A percentile compares a stretch with the other conserved stretches of the same genome.
These are phyloP conservation scores for Biston betularia DNA, from an alignment of 2,888 invertebrate species.

Conservation along the genomic window DNA sequence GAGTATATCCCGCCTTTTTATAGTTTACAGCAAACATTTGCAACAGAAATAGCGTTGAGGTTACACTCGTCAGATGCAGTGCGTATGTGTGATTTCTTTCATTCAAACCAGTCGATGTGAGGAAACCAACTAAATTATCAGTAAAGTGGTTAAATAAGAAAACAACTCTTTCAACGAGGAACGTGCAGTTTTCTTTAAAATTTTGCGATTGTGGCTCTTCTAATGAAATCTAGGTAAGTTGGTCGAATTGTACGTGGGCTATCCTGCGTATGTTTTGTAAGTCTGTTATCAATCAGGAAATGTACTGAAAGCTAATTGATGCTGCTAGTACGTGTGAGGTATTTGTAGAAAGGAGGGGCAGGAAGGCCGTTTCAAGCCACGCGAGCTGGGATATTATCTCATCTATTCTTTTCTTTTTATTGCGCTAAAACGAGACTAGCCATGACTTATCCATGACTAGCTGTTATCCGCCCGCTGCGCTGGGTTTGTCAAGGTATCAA, in stretches of 20 bases:
- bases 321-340: not conserved
- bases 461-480: no score
- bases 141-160: not conserved
- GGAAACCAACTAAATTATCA: not conserved
- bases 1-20: slow-evolving; percentile 15
- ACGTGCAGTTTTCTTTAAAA: not conserved
- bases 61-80: slow-evolving; percentile 7
- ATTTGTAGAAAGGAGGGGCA: not conserved
- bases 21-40: slow-evolving; percentile 24
- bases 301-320: slow-evolving; percentile 2
- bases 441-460: no score
- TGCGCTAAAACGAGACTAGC: no score
- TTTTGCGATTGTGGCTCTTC: slow-evolving; percentile 2
- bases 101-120: not conserved
- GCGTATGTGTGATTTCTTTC: not conserved
- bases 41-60: slow-evolving; percentile 24
- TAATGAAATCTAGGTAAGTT: not conserved
- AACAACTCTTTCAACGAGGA: not conserved
- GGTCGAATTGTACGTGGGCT: not conserved
- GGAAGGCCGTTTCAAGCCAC: no score
- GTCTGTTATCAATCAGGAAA: slow-evolving; percentile 18
- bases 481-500: no score
- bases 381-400: no score
- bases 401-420: no score
- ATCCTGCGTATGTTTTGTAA: not conserved